Base-by-base conservation (phyloP, 2,113 vertebrate genomes). In the Apteryx mantelli region DNA sequence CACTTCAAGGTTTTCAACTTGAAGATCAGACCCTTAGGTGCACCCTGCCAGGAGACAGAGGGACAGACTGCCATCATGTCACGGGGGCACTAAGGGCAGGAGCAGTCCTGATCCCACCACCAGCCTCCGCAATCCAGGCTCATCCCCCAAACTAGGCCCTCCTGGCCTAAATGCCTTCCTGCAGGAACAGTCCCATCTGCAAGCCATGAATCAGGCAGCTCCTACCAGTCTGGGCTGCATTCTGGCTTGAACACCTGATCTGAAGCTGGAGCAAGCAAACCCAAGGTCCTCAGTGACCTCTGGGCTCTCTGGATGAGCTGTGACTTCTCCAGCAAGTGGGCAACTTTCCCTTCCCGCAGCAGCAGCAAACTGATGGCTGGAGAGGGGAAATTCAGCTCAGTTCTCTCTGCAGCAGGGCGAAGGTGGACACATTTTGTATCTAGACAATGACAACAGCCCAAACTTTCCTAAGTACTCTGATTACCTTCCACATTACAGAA, bases 161-260 rank as follows among this genome's bases (percentile, higher is more conserved):
- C 19, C 53, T 1, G 0, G 8, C 44, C 60, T 21, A 36, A 74
- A 44, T 13, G 9, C 0, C 0, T 21, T 34, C 7, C 46, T 17
- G 15, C 42, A 22, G 53, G 13, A 81, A 11, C 14, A 12, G 21
- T 44, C 26, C 38, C 81, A 74, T 48, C 32, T 58, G 21, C 55
- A 40, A 65, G 7, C 14, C 46, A 19, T 19, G 46, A 48, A 19
- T 19, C 46, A 48, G 46, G 46, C 46, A 48, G 17, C 18, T 48
- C 46, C 46, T 19, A 48, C 18, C 46, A 48, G 46, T 48, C 46
- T 48, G 46, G 18, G 46, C 46, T 48, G 18, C 46, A 34, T 46
- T 68, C 34, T 21, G 34, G 42, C 30, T 32, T 21, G 28, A 19
- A 30, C 42, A 19, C 18, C 46, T 48, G 46, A 48, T 48, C 46